Evolutionary conservation across 2,113 vertebrate genomes (phyloP).

Genomic region (Gobius niger): DNA sequence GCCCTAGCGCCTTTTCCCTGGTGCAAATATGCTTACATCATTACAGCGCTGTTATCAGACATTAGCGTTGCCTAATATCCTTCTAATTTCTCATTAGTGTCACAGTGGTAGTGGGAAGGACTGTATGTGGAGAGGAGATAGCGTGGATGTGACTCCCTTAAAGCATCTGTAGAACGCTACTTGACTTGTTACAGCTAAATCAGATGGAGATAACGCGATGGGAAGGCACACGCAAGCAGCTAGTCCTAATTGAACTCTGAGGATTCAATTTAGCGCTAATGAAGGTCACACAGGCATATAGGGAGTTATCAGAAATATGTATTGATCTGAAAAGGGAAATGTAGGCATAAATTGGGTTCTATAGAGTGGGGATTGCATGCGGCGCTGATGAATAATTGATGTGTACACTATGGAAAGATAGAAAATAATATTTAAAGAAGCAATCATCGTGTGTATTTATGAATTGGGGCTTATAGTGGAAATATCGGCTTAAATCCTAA

Average conservation of each 20-base stretch:
- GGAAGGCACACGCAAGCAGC: background rate
- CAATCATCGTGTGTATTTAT: constrained; percentile 15
- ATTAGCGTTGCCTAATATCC: constrained; percentile 41
- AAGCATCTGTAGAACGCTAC: constrained; percentile 6
- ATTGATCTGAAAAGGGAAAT: constrained; percentile 23
- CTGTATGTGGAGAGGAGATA: constrained; percentile 25
- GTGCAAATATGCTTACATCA: constrained; percentile 47
- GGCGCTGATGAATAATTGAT: background rate
- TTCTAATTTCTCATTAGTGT: constrained; percentile 54
- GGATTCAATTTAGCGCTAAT: background rate
- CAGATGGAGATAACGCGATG: constrained; percentile 1
- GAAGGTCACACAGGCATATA: background rate
- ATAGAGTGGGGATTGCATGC: constrained; percentile 6
- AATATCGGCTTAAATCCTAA: constrained; percentile 4
- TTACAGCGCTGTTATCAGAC: constrained; percentile 56
- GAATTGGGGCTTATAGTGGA: constrained; percentile 19
- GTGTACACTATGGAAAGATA: background rate
- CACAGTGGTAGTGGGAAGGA: constrained; percentile 7
- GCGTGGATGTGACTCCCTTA: constrained; percentile 25
- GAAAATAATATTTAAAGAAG: background rate
- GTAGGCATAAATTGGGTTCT: constrained; percentile 23
- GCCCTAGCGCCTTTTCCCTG: constrained; percentile 46
- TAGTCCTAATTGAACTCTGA: background rate
- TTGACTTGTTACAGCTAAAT: constrained; percentile 14
- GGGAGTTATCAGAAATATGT: constrained; percentile 7